Base-by-base conservation (phyloP, 2,888 invertebrate genomes). In the Cylindroiulus punctatus region DNA sequence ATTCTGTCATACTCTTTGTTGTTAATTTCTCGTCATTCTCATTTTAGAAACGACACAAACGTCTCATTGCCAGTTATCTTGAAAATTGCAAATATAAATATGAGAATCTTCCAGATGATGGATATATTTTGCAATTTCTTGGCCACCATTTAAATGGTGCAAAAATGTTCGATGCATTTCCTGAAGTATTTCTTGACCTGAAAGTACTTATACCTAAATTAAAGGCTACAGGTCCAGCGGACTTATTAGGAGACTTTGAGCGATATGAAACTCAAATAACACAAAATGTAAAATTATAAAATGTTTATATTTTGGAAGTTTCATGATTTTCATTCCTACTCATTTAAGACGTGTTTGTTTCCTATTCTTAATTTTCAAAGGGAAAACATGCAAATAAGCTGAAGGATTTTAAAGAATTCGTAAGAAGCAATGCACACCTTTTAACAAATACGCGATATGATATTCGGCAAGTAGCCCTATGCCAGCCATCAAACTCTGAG, bases 181-280 rank as follows among this genome's bases (percentile, higher is more conserved):
- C 92, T 40, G 91, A 91, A 44, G 90, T 95, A 88, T 95, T 93
- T 90, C 91, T 94, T 65, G 92, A 95, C 92, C 92, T 95, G 87
- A 93, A 93, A 89, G 95, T 95, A 90, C 91, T 95, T 86, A 94
- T 94, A 86, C 93, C 94, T 85, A 95, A 95, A 91, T 93, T 95
- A 86, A 92, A 93, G 87, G 91, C 93, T 84, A 93, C 94, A 0
- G 95, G 95, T 0, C 93, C 94, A 0, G 94, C 93, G n/a, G 95
- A 95, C 91, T 91, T 95, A 0, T 91, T 94, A 65, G 91, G 93
- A 40, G 95, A 95, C 91, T 92, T 94, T 88, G 92, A 93, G 87
- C 93, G 93, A 87, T 95, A 95, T 90, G 92, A 92, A 88, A 90
- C 90, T 30, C 91, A 92, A 88, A 94, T 95, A 87, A 93, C 92